Base-by-base conservation (phyloP, 2,888 invertebrate species). In the Thereva nobilitata region DNA sequence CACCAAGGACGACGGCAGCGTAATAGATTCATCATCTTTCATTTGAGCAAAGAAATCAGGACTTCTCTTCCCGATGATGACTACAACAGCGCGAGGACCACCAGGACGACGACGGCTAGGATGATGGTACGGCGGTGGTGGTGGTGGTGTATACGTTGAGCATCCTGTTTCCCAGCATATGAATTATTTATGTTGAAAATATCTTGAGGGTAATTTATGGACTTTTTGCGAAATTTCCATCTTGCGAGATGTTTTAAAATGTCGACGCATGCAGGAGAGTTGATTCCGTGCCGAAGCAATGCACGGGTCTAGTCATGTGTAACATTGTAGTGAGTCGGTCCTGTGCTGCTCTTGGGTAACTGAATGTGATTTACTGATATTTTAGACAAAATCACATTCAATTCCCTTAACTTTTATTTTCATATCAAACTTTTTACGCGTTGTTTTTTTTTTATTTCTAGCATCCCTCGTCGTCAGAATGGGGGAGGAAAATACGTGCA, bases 111-210 rank as follows among this genome's bases (percentile, higher is more conserved):
- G 23, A 23, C 23, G 23, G 2, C 23, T 23, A 23, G 23, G 23
- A 23, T 23, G 23, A 23, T 23, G 1, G 23, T n/a, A n/a, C n/a
- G 23, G 23, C 2, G 23, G 23, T 23, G 23, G 23, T 7, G 50
- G 4, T 34, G 50, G 42, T 8, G 10, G 7, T 37, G 42, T 42
- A 37, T 38, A 41, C 9, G 53, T 23, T 44, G 41, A 37, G 57
- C 41, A 64, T 64, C 66, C 66, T 64, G 61, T 57, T 23, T 53
- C 45, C 49, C 59, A 61, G 61, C 53, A 56, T 57, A 69, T 69
- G 69, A 69, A 69, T 69, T 69, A 69, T 69, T 69, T 69, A 69
- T 69, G 67, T 67, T 69, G 66, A 69, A 69, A 69, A 69, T 69
- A 69, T 69, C 69, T 69, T 61, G 65, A 35, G 66, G 69, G 67